Base-by-base conservation (phyloP, 2,113 vertebrate genomes). In the Salvator merianae region DNA sequence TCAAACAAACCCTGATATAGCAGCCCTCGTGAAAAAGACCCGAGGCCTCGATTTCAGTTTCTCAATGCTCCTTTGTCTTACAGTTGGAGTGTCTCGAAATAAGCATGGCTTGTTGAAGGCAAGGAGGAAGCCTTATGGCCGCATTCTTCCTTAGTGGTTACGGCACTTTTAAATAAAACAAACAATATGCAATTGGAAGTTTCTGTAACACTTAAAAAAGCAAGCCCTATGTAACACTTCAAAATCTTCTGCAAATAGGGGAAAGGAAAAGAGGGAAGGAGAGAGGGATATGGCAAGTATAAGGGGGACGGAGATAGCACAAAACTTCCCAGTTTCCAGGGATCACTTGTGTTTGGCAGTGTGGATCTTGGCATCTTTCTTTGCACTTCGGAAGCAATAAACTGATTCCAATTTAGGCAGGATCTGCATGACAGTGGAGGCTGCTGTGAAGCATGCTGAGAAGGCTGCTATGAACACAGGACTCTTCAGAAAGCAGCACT, bases 101-200 rank as follows among this genome's bases (percentile, higher is more conserved):
- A 63, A 68, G 68, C 4, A 77, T 83, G 81, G 86, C 89, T 89
- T 83, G 77, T 82, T 55, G 66, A 62, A 43, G 40, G 83, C 74
- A 62, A 7, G 75, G 75, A 94, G 88, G 88, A 93, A 94, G 84
- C 88, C 92, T 77, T 75, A 86, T 86, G 95, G 91, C 86, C 86
- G 88, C 86, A 91, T 93, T 93, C 86, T 93, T 28, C 28, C 47
- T 72, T 40, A 34, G 43, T 65, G 14, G 30, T 65, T 79, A 43
- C 66, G 59, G 16, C 26, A 4, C 55, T 9, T 30, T 40, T 9
- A n/a, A n/a, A n/a, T n/a, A n/a, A n/a, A n/a, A n/a, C n/a, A n/a
- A n/a, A n/a, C n/a, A n/a, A n/a, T 16, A 30, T 40, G 18, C 22
- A n/a, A 18, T 30, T 40, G 70, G 26, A 73, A 22, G 12, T 13